A percentile compares a stretch with the other conserved stretches of the same genome.
These are phyloP conservation scores for Siniperca knerii DNA, from an alignment of 2,113 vertebrate genomes.

Conservation along the genomic window DNA sequence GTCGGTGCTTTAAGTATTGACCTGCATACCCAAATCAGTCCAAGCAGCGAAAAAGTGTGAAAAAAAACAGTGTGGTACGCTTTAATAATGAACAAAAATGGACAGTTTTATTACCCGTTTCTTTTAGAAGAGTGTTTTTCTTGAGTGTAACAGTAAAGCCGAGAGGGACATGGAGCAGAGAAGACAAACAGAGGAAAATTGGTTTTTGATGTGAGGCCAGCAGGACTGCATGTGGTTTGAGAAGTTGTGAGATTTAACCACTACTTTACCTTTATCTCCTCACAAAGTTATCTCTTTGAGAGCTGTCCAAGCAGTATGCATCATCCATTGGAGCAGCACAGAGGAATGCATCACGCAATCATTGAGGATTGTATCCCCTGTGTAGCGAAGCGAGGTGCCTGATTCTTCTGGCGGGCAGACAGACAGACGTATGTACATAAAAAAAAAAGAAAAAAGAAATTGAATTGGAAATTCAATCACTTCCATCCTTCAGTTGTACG, in stretches of 20 bases:
- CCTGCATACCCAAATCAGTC: constrained; percentile 16
- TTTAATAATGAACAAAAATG: constrained; percentile 18
- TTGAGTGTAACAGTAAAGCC: constrained; percentile 4
- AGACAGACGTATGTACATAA: constrained; percentile 12
- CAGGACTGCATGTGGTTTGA: constrained; percentile 26
- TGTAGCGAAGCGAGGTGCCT: constrained; percentile 31
- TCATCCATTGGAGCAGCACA: constrained; percentile 33
- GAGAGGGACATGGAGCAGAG: neutral
- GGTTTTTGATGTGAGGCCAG: constrained; percentile 51
- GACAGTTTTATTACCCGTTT: constrained; percentile 13
- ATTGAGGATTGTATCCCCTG: constrained; percentile 47
- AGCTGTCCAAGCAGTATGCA: constrained; percentile 50
- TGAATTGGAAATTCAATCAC: constrained; percentile 71
- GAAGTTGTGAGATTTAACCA: constrained; percentile 44
- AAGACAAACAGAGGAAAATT: constrained; percentile 37
- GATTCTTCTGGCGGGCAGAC: constrained; percentile 27
- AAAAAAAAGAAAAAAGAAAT: constrained; percentile 10
- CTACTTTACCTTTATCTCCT: constrained; percentile 48
- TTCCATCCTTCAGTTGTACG: constrained; percentile 33
- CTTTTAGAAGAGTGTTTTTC: neutral
- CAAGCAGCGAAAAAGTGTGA: neutral
- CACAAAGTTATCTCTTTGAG: constrained; percentile 55
- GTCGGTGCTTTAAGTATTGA: constrained; percentile 25
- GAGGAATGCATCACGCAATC: constrained; percentile 56
- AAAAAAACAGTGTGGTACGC: neutral